A percentile compares a stretch with the other conserved stretches of the same genome.
phyloP scores from a whole-genome alignment of 2,888 invertebrate species.

The Chirona hameri region DNA sequence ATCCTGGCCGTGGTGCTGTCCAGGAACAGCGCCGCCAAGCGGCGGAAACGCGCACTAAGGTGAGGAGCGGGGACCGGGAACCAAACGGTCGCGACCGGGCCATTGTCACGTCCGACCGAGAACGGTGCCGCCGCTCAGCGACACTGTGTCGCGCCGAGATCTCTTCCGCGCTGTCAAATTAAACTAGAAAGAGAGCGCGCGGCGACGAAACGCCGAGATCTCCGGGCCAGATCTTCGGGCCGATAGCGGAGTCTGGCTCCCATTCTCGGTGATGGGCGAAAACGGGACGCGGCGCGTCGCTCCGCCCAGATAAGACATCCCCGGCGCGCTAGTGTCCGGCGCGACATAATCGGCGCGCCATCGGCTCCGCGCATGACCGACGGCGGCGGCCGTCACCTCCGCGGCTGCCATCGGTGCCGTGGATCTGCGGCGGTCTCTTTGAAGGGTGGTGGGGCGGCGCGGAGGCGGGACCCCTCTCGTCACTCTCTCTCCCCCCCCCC shows the following conservation, averaged over 20 bases:
- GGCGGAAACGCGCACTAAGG: slow-evolving; percentile 13
- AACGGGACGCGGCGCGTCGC: neutral
- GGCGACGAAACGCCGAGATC: neutral
- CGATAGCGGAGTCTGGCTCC: neutral
- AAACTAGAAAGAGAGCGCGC: neutral
- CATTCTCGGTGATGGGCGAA: neutral
- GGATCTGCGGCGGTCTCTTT: neutral
- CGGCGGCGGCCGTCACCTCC: neutral
- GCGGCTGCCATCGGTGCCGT: neutral
- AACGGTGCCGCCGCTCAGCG: no score
- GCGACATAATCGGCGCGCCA: slow-evolving; percentile 2
- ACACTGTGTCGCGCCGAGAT: no score
- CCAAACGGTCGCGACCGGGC: no score
- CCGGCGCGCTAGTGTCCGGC: neutral
- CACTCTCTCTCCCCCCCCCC: neutral
- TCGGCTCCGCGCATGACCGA: neutral
- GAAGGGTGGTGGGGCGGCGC: neutral
- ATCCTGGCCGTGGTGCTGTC: slow-evolving; percentile 56
- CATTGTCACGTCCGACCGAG: no score
- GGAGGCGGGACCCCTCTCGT: neutral
- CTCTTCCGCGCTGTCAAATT: neutral
- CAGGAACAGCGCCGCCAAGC: slow-evolving; percentile 12
- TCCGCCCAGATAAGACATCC: slow-evolving; percentile 1
- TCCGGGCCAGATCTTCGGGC: neutral
- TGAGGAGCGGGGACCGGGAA: neutral